These are phyloP conservation scores for Polypedilum pembai DNA, from an alignment of 1,140 invertebrate species.

Conservation along the genomic window DNA sequence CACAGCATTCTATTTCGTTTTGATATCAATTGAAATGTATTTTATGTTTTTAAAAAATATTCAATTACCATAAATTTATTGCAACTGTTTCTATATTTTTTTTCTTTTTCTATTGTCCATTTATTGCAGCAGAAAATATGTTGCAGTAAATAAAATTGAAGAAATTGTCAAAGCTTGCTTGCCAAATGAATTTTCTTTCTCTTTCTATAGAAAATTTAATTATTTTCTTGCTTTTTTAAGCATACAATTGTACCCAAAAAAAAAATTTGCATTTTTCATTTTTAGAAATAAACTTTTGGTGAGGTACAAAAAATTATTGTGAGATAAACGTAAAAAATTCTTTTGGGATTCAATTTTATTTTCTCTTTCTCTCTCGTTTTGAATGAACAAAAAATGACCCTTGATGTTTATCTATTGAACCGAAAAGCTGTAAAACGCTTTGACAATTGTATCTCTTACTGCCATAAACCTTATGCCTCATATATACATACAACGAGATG, in stretches of 20 bases:
- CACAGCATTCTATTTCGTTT: background rate
- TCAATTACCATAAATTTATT: slow-evolving; percentile 19
- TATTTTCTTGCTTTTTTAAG: too few species aligned
- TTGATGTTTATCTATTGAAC: slow-evolving; percentile 13
- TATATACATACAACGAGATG: background rate
- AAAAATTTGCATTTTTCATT: too few species aligned
- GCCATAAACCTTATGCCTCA: background rate
- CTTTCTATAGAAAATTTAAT: too few species aligned
- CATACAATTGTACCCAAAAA: too few species aligned
- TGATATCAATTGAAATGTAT: background rate
- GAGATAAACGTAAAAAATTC: background rate
- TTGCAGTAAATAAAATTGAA: too few species aligned
- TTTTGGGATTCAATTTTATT: background rate
- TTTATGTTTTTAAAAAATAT: background rate
- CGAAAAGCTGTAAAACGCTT: slow-evolving; percentile 5
- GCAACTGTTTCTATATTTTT: too few species aligned
- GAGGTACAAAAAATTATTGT: background rate
- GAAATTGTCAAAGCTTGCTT: too few species aligned
- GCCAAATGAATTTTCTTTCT: too few species aligned
- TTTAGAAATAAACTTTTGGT: too few species aligned
- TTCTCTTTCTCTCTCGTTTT: background rate
- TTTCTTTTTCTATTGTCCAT: too few species aligned
- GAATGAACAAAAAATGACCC: background rate
- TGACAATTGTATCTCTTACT: slow-evolving; percentile 3
- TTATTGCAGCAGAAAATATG: too few species aligned